phyloP scores from a whole-genome alignment of 1,140 invertebrate species.

The Cryptotermes secundus region DNA sequence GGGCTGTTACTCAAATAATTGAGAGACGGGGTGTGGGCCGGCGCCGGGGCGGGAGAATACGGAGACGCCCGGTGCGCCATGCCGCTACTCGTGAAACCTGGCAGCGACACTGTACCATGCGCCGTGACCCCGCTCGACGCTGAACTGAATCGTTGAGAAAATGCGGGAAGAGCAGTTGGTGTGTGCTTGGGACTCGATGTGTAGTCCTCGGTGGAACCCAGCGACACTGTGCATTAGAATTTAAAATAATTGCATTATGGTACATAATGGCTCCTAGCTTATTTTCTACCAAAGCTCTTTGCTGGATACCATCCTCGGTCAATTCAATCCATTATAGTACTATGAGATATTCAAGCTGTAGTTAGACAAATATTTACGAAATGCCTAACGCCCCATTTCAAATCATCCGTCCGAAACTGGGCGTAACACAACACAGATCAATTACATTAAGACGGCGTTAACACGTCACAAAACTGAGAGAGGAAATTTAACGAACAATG shows the following conservation, averaged over 20 bases:
- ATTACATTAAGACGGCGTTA: too few relatives aligned
- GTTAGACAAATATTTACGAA: too few relatives aligned
- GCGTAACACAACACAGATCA: too few relatives aligned
- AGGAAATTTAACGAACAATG: too few relatives aligned
- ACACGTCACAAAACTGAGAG: too few relatives aligned
- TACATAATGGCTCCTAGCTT: too few relatives aligned
- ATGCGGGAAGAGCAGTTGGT: background rate
- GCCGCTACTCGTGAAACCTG: background rate
- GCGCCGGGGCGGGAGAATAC: background rate
- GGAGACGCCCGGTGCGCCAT: background rate
- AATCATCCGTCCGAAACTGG: too few relatives aligned
- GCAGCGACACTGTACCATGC: background rate
- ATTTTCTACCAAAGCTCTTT: too few relatives aligned
- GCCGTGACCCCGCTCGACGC: background rate
- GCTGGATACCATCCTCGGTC: too few relatives aligned
- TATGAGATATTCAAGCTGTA: too few relatives aligned
- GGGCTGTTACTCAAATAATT: background rate
- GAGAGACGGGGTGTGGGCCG: background rate
- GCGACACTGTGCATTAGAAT: background rate
- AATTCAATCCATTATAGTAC: too few relatives aligned
- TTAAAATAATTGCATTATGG: background rate
- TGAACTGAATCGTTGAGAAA: background rate
- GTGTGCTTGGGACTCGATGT: background rate
- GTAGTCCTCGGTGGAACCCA: background rate
- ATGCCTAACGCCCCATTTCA: too few relatives aligned